phyloP scores from a whole-genome alignment of 2,113 vertebrate species.

The Oceanodroma tethys region DNA sequence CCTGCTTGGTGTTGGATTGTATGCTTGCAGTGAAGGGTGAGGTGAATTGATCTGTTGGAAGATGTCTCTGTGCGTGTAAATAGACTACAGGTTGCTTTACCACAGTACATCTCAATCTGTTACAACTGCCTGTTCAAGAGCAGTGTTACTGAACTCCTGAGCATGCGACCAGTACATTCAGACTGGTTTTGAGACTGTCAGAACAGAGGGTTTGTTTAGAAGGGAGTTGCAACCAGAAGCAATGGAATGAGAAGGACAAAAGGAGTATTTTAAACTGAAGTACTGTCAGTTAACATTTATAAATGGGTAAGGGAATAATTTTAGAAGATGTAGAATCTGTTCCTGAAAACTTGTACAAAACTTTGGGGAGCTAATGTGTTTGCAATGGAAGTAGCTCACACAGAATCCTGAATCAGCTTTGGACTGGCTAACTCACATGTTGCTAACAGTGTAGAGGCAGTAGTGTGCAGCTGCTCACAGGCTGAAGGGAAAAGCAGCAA shows the following conservation, averaged over 20 bases:
- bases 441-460: neutral
- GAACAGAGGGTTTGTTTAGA: neutral
- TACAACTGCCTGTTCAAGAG: neutral
- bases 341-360: neutral
- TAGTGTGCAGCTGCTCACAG: neutral
- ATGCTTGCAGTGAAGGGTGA: neutral
- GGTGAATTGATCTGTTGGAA: neutral
- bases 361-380: neutral
- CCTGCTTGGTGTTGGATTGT: neutral
- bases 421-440: accelerated
- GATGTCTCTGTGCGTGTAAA: neutral
- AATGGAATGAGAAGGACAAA: neutral
- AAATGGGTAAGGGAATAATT: neutral
- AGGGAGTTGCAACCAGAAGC: neutral
- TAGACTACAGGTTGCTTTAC: neutral
- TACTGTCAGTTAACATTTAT: neutral
- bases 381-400: neutral
- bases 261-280: neutral
- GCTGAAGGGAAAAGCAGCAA: neutral
- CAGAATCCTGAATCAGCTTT: neutral
- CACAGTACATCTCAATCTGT: neutral
- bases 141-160: neutral
- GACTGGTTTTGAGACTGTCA: neutral
- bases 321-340: neutral
- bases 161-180: neutral